Base-by-base conservation (phyloP, 2,888 invertebrate species). In the Ischnus inquisitorius region DNA sequence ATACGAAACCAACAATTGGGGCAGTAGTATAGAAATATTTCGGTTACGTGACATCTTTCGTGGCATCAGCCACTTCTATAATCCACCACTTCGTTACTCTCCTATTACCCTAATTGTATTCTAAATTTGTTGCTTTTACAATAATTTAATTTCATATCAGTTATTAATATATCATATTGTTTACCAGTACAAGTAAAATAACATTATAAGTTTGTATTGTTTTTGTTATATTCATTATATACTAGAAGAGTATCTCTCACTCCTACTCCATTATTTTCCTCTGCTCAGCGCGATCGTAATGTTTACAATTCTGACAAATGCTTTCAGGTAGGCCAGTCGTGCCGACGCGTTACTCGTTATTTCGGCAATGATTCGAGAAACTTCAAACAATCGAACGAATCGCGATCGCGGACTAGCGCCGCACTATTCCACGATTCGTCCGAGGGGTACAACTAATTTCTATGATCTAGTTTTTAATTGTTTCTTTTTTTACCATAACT, bases 31-130 rank as follows among this genome's bases (percentile, higher is more conserved):
- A 91, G 90, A 92, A 92, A 92, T 91, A 91, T 92, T 90, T 82
- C 90, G 90, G 89, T 83, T 74, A 89, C n/a, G 90, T 90, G 88
- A 88, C 62, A n/a, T 90, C 88, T 87, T 87, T 88, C 87, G 89
- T 51, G 46, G 71, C 62, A 62, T 51, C 12, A 28, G 79, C 78
- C 78, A 82, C 60, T 76, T 64, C 19, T 90, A 91, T 92, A 92
- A 92, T 91, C 88, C 90, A 90, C 91, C 91, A 93, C 85, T 92
- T 92, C 93, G 91, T 93, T 93, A 28, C 88, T 93, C 90, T 91
- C 92, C 93, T 93, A 93, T 93, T 93, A 93, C 85, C 91, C 93
- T 92, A 93, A 90, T 92, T 90, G 89, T 91, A 84, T 82, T 79
- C 22, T 85, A 86, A 86, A 81, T 83, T 83, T 84, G 79, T 86